Evolutionary conservation across 2,888 invertebrate species (phyloP), one percentile per base, ranked within the genome.

Genomic region (Clostera curtula): DNA sequence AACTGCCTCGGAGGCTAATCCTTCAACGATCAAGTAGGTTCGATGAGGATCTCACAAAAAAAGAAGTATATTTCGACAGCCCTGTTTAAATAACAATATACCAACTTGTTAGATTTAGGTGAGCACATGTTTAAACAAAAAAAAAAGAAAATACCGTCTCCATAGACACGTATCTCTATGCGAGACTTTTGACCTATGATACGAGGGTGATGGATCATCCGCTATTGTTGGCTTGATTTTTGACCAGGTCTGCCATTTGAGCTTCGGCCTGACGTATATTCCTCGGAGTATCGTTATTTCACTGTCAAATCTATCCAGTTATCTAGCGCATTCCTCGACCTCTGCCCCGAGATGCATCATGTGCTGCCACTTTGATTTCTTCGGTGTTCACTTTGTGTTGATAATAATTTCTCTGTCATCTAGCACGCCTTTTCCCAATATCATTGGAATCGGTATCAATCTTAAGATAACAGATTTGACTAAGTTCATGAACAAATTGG

Each of bases 281-380:
- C 45, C 42, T 43, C 39, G 46, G 45, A 51, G 56, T 56, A 58
- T 56, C 57, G 63, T 58, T 75, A 68, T 74, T 68, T 77, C 68
- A 74, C 72, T 76, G 76, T 76, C 74, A 72, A 71, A 76, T 69
- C 60, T 66, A 46, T 56, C 58, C 59, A 66, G 70, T 64, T 71
- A 72, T 70, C 66, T 62, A 63, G 50, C 58, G 58, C 69, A 71
- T 70, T 67, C 57, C 57, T 53, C 61, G 73, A 71, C 69, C 72
- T 64, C 27, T 64, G 73, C 42, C 55, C 64, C 49, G 37, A 46
- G 59, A 61, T 63, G 63, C 59, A 67, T 62, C 62, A 58, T 58
- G 52, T 50, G 51, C 46, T 56, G 58, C 52, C 55, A 51, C 51
- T 53, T 54, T 48, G 56, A 56, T 57, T 56, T 49, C 52, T 51